Conservation (phyloP, 2,113 vertebrate genomes). For the Hystrix cristata region DNA sequence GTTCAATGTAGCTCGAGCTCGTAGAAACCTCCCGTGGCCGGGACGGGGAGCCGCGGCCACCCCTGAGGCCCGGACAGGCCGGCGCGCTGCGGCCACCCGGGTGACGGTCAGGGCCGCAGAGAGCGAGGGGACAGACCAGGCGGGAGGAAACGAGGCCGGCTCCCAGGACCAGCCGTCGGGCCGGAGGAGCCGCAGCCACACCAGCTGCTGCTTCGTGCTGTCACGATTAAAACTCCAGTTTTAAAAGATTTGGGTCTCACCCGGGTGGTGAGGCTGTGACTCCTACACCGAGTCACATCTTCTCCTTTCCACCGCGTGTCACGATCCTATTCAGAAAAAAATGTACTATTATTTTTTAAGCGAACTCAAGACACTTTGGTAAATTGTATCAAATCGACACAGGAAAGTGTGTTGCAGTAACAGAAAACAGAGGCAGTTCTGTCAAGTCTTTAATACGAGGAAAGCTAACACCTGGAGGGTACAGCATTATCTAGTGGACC, state of each 20-base stretch:
- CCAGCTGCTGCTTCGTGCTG: too few species aligned
- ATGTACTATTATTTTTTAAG: not conserved
- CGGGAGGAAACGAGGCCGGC: too few species aligned
- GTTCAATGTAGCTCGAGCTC: not conserved
- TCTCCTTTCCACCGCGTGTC: slow-evolving; percentile 1
- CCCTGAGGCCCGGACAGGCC: too few species aligned
- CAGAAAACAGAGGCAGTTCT: not conserved
- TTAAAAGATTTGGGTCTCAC: not conserved
- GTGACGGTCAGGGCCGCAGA: too few species aligned
- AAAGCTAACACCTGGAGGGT: not conserved
- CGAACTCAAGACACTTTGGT: not conserved
- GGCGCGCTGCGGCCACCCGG: too few species aligned
- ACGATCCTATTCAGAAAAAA: not conserved
- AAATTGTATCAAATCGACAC: not conserved
- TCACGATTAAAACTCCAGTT: not conserved
- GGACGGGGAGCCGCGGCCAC: too few species aligned
- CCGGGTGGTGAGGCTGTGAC: not conserved
- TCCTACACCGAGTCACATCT: not conserved
- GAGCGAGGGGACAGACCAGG: too few species aligned
- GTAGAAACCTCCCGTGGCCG: too few species aligned
- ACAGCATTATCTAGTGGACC: not conserved
- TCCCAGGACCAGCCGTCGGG: too few species aligned
- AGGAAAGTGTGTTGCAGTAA: not conserved
- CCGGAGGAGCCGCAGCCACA: too few species aligned
- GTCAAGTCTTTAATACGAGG: not conserved